Evolutionary conservation across 1,140 invertebrate species (phyloP).

Genomic region (Paraescarpia echinospica): DNA sequence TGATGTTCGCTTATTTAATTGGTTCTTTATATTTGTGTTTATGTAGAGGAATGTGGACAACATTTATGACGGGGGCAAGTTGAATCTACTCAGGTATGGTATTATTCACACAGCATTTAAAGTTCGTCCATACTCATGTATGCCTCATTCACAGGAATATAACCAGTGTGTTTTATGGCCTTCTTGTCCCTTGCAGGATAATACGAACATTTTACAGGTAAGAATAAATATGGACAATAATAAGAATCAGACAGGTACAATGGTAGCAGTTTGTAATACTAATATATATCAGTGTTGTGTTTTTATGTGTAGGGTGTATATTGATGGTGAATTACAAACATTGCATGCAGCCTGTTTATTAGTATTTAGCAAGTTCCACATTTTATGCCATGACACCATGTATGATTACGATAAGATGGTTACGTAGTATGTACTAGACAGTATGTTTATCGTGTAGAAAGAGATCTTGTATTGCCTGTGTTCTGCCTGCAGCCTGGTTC

Average conservation of each 20-base stretch:
- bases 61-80: constrained; percentile 11
- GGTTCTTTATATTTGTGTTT: not conserved
- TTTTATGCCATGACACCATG: not conserved
- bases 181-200: not conserved
- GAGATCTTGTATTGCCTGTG: not conserved
- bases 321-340: not conserved
- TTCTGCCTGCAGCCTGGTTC: not conserved
- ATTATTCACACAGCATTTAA: not conserved
- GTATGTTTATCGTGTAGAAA: not conserved
- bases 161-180: too few relatives aligned
- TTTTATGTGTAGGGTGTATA: not conserved
- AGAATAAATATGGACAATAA: not conserved
- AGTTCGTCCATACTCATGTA: not conserved
- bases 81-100: constrained; percentile 8
- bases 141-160: too few relatives aligned
- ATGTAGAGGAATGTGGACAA: not conserved
- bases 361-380: not conserved
- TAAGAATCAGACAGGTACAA: not conserved
- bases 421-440: not conserved
- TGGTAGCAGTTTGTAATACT: not conserved
- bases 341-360: not conserved
- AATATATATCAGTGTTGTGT: too few relatives aligned
- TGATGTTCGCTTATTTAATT: not conserved
- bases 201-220: not conserved
- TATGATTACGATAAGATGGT: not conserved